Evolutionary conservation across 2,888 invertebrate genomes (phyloP).

Genomic region (Acrobasis consociella): DNA sequence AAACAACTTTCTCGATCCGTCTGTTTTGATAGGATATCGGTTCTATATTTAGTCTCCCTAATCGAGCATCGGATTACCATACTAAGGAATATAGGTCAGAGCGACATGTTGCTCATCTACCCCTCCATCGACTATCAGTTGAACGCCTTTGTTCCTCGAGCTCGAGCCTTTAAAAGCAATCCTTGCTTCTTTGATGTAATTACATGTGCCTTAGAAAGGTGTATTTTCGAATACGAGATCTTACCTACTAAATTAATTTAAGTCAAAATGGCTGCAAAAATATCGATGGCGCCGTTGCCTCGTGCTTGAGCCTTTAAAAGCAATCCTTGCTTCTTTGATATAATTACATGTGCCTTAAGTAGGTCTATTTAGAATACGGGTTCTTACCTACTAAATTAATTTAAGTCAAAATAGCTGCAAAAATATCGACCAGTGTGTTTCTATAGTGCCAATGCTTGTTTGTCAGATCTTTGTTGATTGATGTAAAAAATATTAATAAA

Average conservation of each 20-base stretch:
- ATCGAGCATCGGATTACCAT: slow-evolving; percentile 28
- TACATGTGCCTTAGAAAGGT: not conserved
- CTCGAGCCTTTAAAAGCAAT: slow-evolving; percentile 40
- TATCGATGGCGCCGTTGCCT: slow-evolving; percentile 43
- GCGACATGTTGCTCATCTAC: slow-evolving; percentile 56
- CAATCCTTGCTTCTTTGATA: slow-evolving; percentile 52
- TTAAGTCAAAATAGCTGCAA: too few relatives aligned
- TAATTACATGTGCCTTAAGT: slow-evolving; percentile 23
- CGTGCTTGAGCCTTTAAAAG: slow-evolving; percentile 40
- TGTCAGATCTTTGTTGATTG: too few relatives aligned
- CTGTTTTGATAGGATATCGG: slow-evolving; percentile 10
- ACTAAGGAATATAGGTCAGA: slow-evolving; percentile 45
- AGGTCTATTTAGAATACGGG: too few relatives aligned
- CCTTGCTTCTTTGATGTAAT: slow-evolving; percentile 50
- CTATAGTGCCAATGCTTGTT: too few relatives aligned
- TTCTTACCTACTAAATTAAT: too few relatives aligned
- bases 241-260: too few relatives aligned
- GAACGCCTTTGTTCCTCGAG: slow-evolving; percentile 53
- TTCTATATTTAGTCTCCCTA: slow-evolving; percentile 22
- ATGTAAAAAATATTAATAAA: too few relatives aligned
- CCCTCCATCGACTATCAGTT: slow-evolving; percentile 57
- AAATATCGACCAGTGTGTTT: too few relatives aligned
- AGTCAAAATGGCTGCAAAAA: too few relatives aligned
- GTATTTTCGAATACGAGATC: too few relatives aligned
- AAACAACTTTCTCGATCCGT: slow-evolving; percentile 1